Evolutionary conservation across 2,797 vertebrate species (phyloP).

Genomic region (Tenualosa thibaudeaui): DNA sequence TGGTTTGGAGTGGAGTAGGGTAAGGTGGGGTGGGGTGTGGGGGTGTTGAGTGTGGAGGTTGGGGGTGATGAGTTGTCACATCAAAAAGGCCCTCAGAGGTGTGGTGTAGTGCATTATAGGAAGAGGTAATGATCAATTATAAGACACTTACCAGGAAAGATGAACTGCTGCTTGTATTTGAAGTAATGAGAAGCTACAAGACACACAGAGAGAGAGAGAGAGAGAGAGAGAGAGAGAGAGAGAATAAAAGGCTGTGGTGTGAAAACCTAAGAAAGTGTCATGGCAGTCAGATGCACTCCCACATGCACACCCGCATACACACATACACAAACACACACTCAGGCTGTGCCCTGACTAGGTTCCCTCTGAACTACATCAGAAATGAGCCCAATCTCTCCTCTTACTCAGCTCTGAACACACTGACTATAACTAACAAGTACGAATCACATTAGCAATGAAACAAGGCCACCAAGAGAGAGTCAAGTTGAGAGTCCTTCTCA

Average conservation of each 20-base stretch:
- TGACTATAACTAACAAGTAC: too few relatives aligned
- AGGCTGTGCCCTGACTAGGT: neutral
- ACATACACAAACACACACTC: neutral
- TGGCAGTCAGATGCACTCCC: slow-evolving; percentile 7
- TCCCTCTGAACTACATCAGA: neutral
- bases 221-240: neutral
- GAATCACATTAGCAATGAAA: neutral
- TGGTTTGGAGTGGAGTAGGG: neutral
- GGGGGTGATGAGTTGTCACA: slow-evolving; percentile 49
- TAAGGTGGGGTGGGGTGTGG: neutral
- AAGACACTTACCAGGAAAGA: slow-evolving; percentile 89
- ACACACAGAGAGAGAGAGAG: slow-evolving; percentile 37
- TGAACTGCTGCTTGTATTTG: slow-evolving; percentile 99
- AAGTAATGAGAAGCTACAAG: slow-evolving; percentile 93
- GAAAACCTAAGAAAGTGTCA: slow-evolving; percentile 3
- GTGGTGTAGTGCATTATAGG: slow-evolving; percentile 56
- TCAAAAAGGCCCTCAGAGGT: slow-evolving; percentile 61
- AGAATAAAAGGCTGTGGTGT: neutral
- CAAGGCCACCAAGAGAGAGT: neutral
- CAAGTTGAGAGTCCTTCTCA: neutral
- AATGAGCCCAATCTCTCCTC: neutral
- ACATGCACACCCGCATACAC: neutral
- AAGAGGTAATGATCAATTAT: slow-evolving; percentile 55
- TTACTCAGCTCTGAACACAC: neutral
- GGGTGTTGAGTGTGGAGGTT: neutral